Conservation (phyloP, 2,888 invertebrate genomes). For the Gandaritis pyraliata region DNA sequence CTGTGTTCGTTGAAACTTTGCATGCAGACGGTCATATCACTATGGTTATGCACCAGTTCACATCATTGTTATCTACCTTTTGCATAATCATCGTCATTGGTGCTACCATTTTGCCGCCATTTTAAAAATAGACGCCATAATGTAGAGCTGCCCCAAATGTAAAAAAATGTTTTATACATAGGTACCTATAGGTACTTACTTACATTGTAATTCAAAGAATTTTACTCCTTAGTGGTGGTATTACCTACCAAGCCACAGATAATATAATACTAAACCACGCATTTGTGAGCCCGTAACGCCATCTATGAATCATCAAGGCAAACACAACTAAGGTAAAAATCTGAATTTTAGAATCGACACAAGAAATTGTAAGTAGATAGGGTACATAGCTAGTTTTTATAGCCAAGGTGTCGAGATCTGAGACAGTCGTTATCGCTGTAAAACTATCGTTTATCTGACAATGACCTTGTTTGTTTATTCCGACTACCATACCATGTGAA, state of each 20-base stretch:
- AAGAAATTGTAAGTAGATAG: too few relatives aligned
- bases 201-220: too few relatives aligned
- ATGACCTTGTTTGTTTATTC: constrained; percentile 16
- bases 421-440: not conserved
- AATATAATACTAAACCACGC: too few relatives aligned
- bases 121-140: not conserved
- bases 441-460: constrained; percentile 22
- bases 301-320: constrained; percentile 14
- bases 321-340: not conserved
- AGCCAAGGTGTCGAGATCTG: too few relatives aligned
- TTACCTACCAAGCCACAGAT: too few relatives aligned
- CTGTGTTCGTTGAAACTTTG: constrained; percentile 33
- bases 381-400: not conserved
- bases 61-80: constrained; percentile 33
- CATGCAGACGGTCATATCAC: constrained; percentile 28
- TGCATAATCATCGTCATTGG: constrained; percentile 21
- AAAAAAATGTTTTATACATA: too few relatives aligned
- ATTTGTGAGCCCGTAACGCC: constrained; percentile 8
- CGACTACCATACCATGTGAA: not conserved
- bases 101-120: not conserved
- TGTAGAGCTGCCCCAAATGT: too few relatives aligned
- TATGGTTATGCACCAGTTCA: constrained; percentile 41
- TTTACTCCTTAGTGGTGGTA: too few relatives aligned
- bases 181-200: too few relatives aligned
- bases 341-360: too few relatives aligned